Evolutionary conservation across 2,888 invertebrate genomes (phyloP).

Genomic region (Bedellia somnulentella): DNA sequence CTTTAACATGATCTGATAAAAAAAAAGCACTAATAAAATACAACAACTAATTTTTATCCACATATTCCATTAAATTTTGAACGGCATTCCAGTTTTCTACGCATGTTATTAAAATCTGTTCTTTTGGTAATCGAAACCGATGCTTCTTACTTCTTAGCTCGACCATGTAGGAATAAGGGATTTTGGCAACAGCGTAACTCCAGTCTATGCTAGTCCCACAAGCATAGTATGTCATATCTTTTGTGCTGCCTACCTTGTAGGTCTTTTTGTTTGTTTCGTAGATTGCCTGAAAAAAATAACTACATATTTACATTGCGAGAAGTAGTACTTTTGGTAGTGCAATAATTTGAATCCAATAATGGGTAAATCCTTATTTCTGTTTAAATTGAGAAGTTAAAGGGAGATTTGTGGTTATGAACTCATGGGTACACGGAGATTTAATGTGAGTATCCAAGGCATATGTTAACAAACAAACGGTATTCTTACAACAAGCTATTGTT

Average conservation of each 20-base stretch:
- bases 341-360: no score
- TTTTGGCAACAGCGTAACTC: constrained; percentile 43
- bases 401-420: no score
- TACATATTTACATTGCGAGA: no score
- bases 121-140: constrained; percentile 33
- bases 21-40: no score
- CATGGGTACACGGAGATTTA: no score
- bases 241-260: constrained; percentile 45
- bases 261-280: constrained; percentile 31
- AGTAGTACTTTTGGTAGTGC: neutral
- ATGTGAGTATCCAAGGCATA: no score
- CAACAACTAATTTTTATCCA: no score
- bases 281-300: constrained; percentile 35
- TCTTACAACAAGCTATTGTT: no score
- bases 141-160: constrained; percentile 36
- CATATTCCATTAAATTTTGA: constrained; percentile 32
- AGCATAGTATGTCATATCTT: constrained; percentile 42
- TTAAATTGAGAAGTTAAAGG: no score
- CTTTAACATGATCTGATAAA: no score
- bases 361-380: no score
- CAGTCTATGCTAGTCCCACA: constrained; percentile 49
- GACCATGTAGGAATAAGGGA: constrained; percentile 47
- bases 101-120: constrained; percentile 37
- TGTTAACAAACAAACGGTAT: no score
- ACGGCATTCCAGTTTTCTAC: constrained; percentile 35